These are phyloP conservation scores for Archips crataeganus DNA, from an alignment of 2,888 invertebrate genomes.

Conservation along the genomic window DNA sequence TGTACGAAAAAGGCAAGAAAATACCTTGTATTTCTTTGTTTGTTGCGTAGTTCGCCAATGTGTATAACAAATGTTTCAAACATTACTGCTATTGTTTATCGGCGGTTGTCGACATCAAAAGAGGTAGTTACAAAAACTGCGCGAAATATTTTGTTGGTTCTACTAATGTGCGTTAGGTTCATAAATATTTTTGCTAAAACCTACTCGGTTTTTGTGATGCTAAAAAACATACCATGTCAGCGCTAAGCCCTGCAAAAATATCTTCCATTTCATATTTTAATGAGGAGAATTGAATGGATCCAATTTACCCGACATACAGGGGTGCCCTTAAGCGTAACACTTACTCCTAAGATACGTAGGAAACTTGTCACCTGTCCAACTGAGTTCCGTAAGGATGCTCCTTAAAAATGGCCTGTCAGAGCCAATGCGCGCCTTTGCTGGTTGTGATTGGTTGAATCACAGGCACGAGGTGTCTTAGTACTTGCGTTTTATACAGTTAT, in stretches of 20 bases:
- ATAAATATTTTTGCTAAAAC: background rate
- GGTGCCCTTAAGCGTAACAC: conserved; percentile 36
- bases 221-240: background rate
- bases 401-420: conserved; percentile 57
- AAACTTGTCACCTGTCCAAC: conserved; percentile 61
- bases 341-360: conserved; percentile 47
- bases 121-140: background rate
- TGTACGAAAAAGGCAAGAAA: conserved; percentile 3
- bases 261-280: background rate
- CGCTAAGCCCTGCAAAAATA: background rate
- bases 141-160: background rate
- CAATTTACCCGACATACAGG: conserved; percentile 15
- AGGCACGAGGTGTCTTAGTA: background rate
- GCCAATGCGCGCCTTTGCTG: conserved; percentile 43
- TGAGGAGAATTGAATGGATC: conserved; percentile 5
- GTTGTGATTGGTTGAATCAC: conserved; percentile 27
- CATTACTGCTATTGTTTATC: background rate
- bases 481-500: conserved; percentile 5
- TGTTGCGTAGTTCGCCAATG: background rate
- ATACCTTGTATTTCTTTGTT: conserved; percentile 6
- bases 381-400: conserved; percentile 56
- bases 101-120: conserved; percentile 4
- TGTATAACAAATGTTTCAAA: background rate
- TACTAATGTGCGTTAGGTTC: background rate
- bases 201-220: background rate